A percentile compares a stretch with the other conserved stretches of the same genome.
phyloP scores from a whole-genome alignment of 2,113 vertebrate species.

The Numenius arquata region DNA sequence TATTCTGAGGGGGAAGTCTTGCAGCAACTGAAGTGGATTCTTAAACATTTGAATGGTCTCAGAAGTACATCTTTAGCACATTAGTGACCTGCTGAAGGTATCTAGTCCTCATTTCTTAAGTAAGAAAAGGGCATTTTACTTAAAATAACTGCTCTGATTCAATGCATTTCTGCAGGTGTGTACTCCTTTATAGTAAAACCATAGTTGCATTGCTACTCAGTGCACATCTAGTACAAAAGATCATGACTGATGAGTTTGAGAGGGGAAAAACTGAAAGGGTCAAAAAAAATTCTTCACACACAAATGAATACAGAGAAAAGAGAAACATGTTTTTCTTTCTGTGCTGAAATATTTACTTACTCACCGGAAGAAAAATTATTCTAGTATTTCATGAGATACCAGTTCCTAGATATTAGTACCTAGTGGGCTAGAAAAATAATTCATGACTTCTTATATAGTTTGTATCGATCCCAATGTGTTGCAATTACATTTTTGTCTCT shows the following conservation, averaged over 20 bases:
- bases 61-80: neutral
- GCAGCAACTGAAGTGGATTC: neutral
- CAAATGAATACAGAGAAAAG: neutral
- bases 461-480: constrained; percentile 41
- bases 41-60: neutral
- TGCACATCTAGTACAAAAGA: neutral
- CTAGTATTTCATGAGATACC: neutral
- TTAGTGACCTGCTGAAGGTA: neutral
- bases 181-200: neutral
- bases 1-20: neutral
- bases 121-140: neutral
- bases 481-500: constrained; percentile 38
- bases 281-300: constrained; percentile 13
- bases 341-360: neutral
- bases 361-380: constrained; percentile 39
- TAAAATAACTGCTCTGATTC: neutral
- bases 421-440: constrained; percentile 26
- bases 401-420: constrained; percentile 30
- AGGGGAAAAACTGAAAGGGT: neutral
- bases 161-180: neutral
- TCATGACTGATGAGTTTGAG: neutral
- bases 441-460: constrained; percentile 25
- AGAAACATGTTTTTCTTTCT: neutral
- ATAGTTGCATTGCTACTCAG: neutral
- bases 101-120: neutral